Evolutionary conservation across 1,140 invertebrate genomes (phyloP).

Genomic region (Lepidostoma basale): DNA sequence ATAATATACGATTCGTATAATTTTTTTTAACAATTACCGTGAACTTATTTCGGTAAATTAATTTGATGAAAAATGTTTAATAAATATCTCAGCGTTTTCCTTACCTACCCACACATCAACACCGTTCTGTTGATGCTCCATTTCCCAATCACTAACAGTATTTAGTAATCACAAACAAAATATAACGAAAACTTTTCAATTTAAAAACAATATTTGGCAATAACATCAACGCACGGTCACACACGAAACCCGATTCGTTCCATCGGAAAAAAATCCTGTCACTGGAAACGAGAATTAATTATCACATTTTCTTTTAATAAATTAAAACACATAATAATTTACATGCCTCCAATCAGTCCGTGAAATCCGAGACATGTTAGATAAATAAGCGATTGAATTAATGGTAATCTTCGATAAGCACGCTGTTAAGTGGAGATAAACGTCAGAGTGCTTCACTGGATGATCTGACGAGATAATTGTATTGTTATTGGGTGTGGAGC

Average conservation of each 20-base stretch:
- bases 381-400: background rate
- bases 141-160: slow-evolving; percentile 56
- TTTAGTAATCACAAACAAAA: background rate
- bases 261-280: background rate
- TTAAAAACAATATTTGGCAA: background rate
- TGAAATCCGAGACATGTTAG: background rate
- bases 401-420: background rate
- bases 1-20: no score
- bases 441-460: background rate
- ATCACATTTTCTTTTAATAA: background rate
- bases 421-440: background rate
- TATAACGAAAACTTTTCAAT: slow-evolving; percentile 5
- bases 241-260: slow-evolving; percentile 15
- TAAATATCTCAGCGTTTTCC: slow-evolving; percentile 41
- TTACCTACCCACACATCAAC: slow-evolving; percentile 65
- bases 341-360: background rate
- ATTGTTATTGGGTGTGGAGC: background rate
- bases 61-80: background rate
- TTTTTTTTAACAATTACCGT: no score
- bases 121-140: slow-evolving; percentile 63
- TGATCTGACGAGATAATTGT: background rate
- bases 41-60: no score
- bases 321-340: background rate
- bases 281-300: background rate
- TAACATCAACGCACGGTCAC: slow-evolving; percentile 40